Evolutionary conservation across 2,113 vertebrate species (phyloP), one percentile per base, ranked within the genome.

Genomic region (Acrocephalus kingi): DNA sequence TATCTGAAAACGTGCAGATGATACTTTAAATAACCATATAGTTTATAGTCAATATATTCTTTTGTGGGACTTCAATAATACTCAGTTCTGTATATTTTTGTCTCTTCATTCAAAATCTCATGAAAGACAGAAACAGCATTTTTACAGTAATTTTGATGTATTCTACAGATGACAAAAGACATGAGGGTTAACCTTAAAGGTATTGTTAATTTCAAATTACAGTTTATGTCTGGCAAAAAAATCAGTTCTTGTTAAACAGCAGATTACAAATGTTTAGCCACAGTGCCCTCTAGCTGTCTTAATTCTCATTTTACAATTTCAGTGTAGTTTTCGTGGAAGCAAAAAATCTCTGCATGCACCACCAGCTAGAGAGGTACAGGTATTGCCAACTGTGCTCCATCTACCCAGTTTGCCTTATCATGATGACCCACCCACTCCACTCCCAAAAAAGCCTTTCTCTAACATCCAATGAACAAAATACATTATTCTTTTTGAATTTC

Each of bases 271-370:
- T 62, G 89, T 85, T 97, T 98, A 89, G 73, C 85, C 83, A 96
- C 92, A 98, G 81, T 96, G 97, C 97, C 97, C 98, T 95, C 98
- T 98, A 97, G 96, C 81, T 67, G 94, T 59, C 30, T 48, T 54
- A 46, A 62, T 35, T 90, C 69, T 55, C 35, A 81, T 84, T 93
- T 94, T 71, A 81, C 37, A 52, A 94, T 59, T 81, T 89, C 62
- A 68, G 4, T 35, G 27, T 7, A 15, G 35, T 48, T 79, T 84
- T 84, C 24, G 31, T 3, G 48, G 41, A 78, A 81, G 12, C 2
- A 46, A 85, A 84, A 94, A 75, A n/a, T 11, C 33, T 12, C 61
- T 76, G n/a, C 5, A 31, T 33, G 25, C 82, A 25, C 15, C 11
- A 72, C 15, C 5, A 83, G 21, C 35, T 83, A 48, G 11, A 67